Percentiles rank a stretch among this genome's conserved stretches.
These are phyloP conservation scores for Diprion similis DNA, from an alignment of 1,140 invertebrate species.

Conservation along the genomic window DNA sequence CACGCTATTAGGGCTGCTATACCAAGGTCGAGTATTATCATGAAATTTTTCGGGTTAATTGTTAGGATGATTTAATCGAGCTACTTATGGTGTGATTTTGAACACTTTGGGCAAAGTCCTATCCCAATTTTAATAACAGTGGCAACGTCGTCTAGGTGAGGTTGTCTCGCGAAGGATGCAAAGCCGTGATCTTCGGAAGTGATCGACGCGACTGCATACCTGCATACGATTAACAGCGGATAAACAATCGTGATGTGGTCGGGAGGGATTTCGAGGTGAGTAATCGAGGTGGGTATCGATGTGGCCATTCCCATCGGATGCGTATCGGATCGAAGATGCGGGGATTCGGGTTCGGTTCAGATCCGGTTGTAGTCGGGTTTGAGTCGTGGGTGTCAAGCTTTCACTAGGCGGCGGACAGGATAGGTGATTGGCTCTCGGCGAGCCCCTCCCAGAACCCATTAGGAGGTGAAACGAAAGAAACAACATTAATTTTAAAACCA, in stretches of 20 bases:
- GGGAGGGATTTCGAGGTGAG: not conserved
- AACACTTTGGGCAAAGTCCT: not conserved
- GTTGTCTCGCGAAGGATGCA: too few relatives aligned
- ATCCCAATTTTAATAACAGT: too few relatives aligned
- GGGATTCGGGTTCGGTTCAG: not conserved
- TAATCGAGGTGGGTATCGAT: not conserved
- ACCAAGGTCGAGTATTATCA: not conserved
- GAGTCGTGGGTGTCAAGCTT: conserved; percentile 57
- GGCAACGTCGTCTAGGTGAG: too few relatives aligned
- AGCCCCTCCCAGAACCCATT: conserved; percentile 61
- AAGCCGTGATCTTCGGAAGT: too few relatives aligned
- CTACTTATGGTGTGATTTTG: not conserved
- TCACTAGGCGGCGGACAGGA: conserved; percentile 40
- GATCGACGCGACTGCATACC: too few relatives aligned
- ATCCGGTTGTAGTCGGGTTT: conserved; percentile 32
- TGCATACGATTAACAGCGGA: too few relatives aligned
- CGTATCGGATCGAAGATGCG: not conserved
- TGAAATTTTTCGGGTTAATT: not conserved
- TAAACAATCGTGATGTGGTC: too few relatives aligned
- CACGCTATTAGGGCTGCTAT: not conserved
- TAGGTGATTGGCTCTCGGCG: conserved; percentile 56
- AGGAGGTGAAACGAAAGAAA: conserved; percentile 57
- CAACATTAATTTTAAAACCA: conserved; percentile 59
- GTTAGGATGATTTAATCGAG: too few relatives aligned
- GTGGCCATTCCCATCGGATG: not conserved